These are phyloP conservation scores for Aspidoscelis tigris DNA, from an alignment of 2,113 vertebrate species.

Conservation along the genomic window DNA sequence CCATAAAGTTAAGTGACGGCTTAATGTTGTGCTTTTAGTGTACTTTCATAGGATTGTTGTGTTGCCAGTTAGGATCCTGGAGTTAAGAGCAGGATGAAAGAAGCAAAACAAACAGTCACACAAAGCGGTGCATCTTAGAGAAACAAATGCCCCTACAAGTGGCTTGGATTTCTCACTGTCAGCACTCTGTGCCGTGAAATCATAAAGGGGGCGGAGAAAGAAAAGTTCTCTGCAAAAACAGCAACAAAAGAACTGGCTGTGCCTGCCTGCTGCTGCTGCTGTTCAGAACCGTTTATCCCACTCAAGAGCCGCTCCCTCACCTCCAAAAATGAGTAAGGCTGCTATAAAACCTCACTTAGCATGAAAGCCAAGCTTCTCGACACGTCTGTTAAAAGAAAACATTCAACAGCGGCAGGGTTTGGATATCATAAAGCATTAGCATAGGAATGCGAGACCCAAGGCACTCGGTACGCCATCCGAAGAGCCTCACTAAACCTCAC, in stretches of 20 bases:
- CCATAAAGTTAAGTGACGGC: too few species aligned
- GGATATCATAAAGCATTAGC: slow-evolving; percentile 34
- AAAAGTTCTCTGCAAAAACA: neutral
- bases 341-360: slow-evolving; percentile 34
- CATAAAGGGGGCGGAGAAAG: neutral
- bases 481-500: slow-evolving; percentile 25
- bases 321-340: neutral
- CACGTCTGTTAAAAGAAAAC: slow-evolving; percentile 33
- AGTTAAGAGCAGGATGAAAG: too few species aligned
- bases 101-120: too few species aligned
- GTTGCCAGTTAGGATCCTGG: too few species aligned
- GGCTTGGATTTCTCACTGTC: neutral
- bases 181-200: neutral
- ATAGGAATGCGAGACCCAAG: slow-evolving; percentile 22
- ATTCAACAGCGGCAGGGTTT: slow-evolving; percentile 5
- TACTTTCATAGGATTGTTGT: too few species aligned
- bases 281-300: neutral
- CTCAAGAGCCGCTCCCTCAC: slow-evolving; percentile 10
- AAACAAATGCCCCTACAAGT: neutral
- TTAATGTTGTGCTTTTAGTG: too few species aligned
- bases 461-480: slow-evolving; percentile 4
- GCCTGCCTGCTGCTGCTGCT: neutral
- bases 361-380: slow-evolving; percentile 24
- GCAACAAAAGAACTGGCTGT: neutral
- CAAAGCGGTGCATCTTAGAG: neutral